These are phyloP conservation scores for Mesorhabditis belari DNA, from an alignment of 2,888 invertebrate genomes.

Conservation along the genomic window DNA sequence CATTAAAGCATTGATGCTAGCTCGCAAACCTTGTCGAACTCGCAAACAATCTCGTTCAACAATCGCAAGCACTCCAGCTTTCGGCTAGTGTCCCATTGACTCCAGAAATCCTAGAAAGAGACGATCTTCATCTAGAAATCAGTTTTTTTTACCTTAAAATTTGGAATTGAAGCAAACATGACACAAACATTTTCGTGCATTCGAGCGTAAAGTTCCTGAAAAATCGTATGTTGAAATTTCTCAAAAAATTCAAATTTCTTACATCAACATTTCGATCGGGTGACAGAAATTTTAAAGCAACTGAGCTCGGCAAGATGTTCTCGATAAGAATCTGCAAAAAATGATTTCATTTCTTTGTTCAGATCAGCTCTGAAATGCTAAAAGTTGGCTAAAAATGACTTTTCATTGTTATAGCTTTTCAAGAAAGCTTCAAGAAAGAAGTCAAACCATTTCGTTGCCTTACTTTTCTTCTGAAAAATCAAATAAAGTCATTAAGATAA, in stretches of 20 bases:
- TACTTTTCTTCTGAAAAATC: too few species aligned
- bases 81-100: conserved; percentile 73
- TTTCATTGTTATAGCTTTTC: too few species aligned
- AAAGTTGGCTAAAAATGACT: too few species aligned
- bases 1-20: background rate
- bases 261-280: conserved; percentile 66
- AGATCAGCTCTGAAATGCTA: too few species aligned
- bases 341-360: too few species aligned
- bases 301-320: conserved; percentile 90
- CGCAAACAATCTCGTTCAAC: conserved; percentile 93
- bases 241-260: conserved; percentile 10
- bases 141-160: conserved; percentile 65
- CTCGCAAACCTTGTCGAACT: conserved; percentile 79
- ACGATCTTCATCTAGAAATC: background rate
- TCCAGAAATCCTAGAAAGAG: conserved; percentile 45
- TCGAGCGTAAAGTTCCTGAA: conserved; percentile 84
- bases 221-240: conserved; percentile 3
- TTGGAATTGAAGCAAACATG: conserved; percentile 96
- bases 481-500: too few species aligned
- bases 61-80: conserved; percentile 86
- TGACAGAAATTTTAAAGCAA: conserved; percentile 83
- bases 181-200: conserved; percentile 86
- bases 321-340: conserved; percentile 82
- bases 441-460: too few species aligned
- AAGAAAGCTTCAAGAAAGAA: too few species aligned